Base-by-base conservation (phyloP, 2,113 vertebrate species). In the Zosterops borbonicus region DNA sequence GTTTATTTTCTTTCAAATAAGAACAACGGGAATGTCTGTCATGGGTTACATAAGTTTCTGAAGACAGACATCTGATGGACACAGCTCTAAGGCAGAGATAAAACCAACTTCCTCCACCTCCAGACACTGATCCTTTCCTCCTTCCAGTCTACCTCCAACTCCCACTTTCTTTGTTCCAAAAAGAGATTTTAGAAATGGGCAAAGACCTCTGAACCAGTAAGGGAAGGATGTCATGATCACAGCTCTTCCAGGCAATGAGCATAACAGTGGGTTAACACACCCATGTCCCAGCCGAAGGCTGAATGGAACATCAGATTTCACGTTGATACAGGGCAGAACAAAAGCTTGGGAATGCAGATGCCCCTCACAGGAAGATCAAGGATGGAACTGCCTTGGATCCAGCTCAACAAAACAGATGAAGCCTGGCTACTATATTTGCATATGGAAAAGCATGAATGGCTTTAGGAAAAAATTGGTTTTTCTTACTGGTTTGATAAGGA, bases 261-360 rank as follows among this genome's bases (percentile, higher is more conserved):
- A 46, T 5, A 16, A 19, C 5, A 0, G 0, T 31, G 58, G 23
- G 3, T 21, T 41, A 9, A n/a, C 23, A 9, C 1, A 2, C 3
- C 6, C 7, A 3, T 11, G 14, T 29, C 7, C 13, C 27, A 63
- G 46, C 4, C 52, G 60, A 71, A 69, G 10, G 2, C 14, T 44
- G 22, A 27, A 71, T 47, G 28, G 22, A 63, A 42, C 22, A 9
- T 18, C 5, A 24, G 24, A 83, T 60, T 83, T 82, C 42, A 33
- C 18, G 23, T 7, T 74, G 37, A 37, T 9, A 27, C 4, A 60
- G 15, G 18, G 23, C 29, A 82, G 47, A 27, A 47, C 23, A 85
- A 52, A 82, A 75, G 6, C 21, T 49, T 74, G 50, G 33, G 50
- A 63, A 14, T 39, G 41, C 46, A 60, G 24, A 24, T 35, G 19